Evolutionary conservation across 2,888 invertebrate species (phyloP).

Genomic region (Zele albiditarsus): DNA sequence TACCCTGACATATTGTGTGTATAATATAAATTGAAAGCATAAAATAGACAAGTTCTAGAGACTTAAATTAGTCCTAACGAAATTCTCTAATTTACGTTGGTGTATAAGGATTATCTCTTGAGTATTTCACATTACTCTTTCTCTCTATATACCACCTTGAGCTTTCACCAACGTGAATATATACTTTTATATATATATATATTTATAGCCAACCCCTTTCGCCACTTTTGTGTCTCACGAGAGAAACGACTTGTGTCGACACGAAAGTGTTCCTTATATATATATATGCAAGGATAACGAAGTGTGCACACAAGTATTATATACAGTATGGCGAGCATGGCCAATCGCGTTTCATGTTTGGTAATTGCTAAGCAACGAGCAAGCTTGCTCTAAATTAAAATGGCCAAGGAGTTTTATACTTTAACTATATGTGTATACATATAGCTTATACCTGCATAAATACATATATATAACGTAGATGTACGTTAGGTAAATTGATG

Average conservation of each 20-base stretch:
- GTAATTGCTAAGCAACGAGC: slow-evolving; percentile 38
- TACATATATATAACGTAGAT: neutral
- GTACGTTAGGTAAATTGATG: neutral
- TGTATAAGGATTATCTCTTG: slow-evolving; percentile 30
- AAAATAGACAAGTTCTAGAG: slow-evolving; percentile 26
- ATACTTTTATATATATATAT: neutral
- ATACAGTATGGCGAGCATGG: slow-evolving; percentile 12
- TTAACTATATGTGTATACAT: neutral
- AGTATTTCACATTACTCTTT: slow-evolving; percentile 18
- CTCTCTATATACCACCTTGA: slow-evolving; percentile 2
- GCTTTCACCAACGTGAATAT: slow-evolving; percentile 2
- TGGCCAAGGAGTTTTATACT: slow-evolving; percentile 25
- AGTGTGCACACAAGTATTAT: slow-evolving; percentile 14
- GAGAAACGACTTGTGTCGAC: slow-evolving; percentile 24
- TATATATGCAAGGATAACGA: slow-evolving; percentile 26
- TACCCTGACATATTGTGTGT: neutral
- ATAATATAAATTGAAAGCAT: slow-evolving; percentile 23
- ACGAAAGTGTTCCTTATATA: neutral
- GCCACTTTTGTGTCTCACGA: slow-evolving; percentile 2
- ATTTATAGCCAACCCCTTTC: neutral
- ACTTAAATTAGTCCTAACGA: slow-evolving; percentile 19
- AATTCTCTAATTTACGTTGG: slow-evolving; percentile 23
- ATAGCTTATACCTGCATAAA: neutral
- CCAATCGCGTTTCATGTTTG: slow-evolving; percentile 19
- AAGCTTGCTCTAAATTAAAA: slow-evolving; percentile 34